These are phyloP conservation scores for Nowickia ferox DNA, from an alignment of 2,888 invertebrate genomes.

Conservation along the genomic window DNA sequence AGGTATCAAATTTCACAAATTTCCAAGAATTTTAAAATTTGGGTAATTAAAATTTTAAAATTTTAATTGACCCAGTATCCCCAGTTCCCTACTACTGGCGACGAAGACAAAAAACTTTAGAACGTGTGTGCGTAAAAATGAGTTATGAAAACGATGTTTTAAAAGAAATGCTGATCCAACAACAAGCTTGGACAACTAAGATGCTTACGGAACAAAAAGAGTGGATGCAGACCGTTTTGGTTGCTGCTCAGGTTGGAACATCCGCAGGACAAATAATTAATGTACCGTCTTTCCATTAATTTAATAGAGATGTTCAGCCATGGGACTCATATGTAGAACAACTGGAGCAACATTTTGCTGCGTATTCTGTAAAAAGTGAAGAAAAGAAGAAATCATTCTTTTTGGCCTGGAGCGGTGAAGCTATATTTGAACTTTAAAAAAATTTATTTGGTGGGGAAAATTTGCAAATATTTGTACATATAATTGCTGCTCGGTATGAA, in stretches of 20 bases:
- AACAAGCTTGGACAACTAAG: not conserved
- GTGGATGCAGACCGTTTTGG: slow-evolving; percentile 21
- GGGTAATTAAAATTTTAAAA: too few species aligned
- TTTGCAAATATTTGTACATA: too few species aligned
- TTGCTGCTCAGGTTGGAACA: slow-evolving; percentile 21
- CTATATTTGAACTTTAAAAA: slow-evolving; percentile 11
- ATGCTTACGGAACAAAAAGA: slow-evolving; percentile 23
- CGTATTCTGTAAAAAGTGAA: slow-evolving; percentile 20
- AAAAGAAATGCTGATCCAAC: slow-evolving; percentile 20
- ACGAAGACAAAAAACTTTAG: too few species aligned
- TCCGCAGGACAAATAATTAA: slow-evolving; percentile 8
- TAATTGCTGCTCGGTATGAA: not conserved
- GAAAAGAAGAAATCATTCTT: slow-evolving; percentile 26
- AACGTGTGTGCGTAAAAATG: too few species aligned
- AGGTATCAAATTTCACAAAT: too few species aligned
- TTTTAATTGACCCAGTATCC: too few species aligned
- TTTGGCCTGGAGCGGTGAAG: slow-evolving; percentile 20
- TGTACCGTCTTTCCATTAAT: slow-evolving; percentile 21
- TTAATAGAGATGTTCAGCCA: slow-evolving; percentile 13
- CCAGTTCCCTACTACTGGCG: too few species aligned
- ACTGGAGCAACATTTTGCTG: slow-evolving; percentile 30
- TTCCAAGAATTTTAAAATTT: too few species aligned
- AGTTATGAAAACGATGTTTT: too few species aligned
- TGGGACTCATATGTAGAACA: slow-evolving; percentile 30
- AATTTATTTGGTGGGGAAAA: slow-evolving; percentile 28